These are phyloP conservation scores for Gymnocheta viridis DNA, from an alignment of 2,888 invertebrate genomes.

Conservation along the genomic window DNA sequence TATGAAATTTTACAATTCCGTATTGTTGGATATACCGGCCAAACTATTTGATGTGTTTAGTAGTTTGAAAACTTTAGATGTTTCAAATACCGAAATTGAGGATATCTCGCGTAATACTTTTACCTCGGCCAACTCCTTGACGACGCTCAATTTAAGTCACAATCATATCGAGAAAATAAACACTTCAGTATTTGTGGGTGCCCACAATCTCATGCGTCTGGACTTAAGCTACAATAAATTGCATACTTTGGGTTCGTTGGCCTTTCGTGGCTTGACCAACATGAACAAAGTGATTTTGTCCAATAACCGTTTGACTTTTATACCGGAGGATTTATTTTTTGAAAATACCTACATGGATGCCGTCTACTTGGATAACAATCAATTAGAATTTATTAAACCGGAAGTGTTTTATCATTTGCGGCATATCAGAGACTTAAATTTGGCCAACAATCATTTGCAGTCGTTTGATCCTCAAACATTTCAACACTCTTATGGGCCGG, in stretches of 20 bases:
- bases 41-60: conserved; percentile 79
- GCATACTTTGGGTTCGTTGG: conserved; percentile 75
- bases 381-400: conserved; percentile 76
- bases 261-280: conserved; percentile 78
- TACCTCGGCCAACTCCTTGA: conserved; percentile 77
- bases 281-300: conserved; percentile 79
- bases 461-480: conserved; percentile 79
- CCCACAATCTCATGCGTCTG: conserved; percentile 77
- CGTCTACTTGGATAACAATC: conserved; percentile 78
- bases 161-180: conserved; percentile 79
- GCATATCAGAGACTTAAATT: conserved; percentile 78
- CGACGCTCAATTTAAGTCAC: conserved; percentile 78
- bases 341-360: conserved; percentile 79
- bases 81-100: conserved; percentile 79
- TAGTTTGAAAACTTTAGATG: conserved; percentile 78
- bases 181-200: conserved; percentile 80
- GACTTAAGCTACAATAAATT: conserved; percentile 79
- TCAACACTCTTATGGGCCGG: conserved; percentile 76
- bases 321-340: conserved; percentile 77
- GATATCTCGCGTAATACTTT: conserved; percentile 80
- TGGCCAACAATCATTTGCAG: conserved; percentile 77
- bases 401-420: conserved; percentile 78
- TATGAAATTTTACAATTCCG: conserved; percentile 81
- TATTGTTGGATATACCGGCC: conserved; percentile 79
- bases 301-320: conserved; percentile 74